phyloP scores from a whole-genome alignment of 1,140 invertebrate species.

The Leptonema lineaticorne region DNA sequence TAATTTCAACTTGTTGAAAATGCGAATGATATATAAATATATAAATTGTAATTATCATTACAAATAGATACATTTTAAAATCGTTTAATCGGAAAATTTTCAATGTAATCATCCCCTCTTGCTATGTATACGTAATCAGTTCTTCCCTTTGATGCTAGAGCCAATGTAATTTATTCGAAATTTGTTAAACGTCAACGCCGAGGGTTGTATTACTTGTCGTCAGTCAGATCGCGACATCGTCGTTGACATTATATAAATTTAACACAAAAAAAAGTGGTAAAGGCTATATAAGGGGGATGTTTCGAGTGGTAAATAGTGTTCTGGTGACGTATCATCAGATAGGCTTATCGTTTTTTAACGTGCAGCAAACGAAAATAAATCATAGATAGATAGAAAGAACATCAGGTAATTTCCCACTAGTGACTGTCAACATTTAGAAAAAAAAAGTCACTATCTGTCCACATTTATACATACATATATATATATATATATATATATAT shows the following conservation, averaged over 20 bases:
- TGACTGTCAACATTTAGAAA: slow-evolving; percentile 27
- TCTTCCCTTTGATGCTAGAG: too few relatives aligned
- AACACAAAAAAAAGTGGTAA: background rate
- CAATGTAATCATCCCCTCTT: background rate
- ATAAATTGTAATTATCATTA: too few relatives aligned
- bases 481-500: background rate
- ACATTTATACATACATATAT: slow-evolving; percentile 2
- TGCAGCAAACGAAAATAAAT: slow-evolving; percentile 25
- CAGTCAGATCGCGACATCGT: background rate
- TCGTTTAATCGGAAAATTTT: too few relatives aligned
- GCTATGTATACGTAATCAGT: too few relatives aligned
- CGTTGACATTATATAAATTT: too few relatives aligned
- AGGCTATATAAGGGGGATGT: too few relatives aligned
- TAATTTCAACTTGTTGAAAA: too few relatives aligned
- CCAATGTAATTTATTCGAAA: too few relatives aligned
- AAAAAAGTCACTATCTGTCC: too few relatives aligned
- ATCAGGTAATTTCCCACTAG: slow-evolving; percentile 31
- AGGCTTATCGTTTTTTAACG: slow-evolving; percentile 24
- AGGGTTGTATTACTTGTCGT: background rate
- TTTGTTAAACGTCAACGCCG: background rate
- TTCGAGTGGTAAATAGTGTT: slow-evolving; percentile 11
- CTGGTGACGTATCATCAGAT: slow-evolving; percentile 19
- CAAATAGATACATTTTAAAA: too few relatives aligned
- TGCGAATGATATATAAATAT: too few relatives aligned
- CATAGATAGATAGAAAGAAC: slow-evolving; percentile 24